phyloP scores from a whole-genome alignment of 2,888 invertebrate species.

The Polyommatus iphigenia region DNA sequence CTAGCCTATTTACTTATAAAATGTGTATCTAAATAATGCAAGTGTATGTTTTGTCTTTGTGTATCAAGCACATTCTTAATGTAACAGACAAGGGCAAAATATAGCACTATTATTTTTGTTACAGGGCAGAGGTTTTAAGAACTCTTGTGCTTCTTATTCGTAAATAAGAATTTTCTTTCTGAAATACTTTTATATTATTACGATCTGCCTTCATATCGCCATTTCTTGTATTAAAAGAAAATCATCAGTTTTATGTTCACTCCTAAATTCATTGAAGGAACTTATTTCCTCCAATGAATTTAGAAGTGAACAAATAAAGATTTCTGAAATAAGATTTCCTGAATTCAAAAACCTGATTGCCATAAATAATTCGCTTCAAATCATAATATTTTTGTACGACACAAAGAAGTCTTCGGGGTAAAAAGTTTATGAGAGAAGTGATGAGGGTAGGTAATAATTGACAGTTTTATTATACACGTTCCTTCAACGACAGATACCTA shows the following conservation, averaged over 20 bases:
- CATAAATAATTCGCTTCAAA: constrained; percentile 5
- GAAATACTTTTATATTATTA: too few species aligned
- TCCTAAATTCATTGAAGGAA: background rate
- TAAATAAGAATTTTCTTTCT: too few species aligned
- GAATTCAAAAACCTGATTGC: background rate
- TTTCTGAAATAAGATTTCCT: background rate
- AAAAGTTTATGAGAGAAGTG: constrained; percentile 36
- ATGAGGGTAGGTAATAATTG: constrained; percentile 40
- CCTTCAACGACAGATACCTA: background rate
- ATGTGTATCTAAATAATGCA: too few species aligned
- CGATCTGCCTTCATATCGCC: background rate
- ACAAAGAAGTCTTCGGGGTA: constrained; percentile 31
- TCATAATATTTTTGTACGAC: constrained; percentile 19
- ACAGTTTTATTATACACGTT: constrained; percentile 36
- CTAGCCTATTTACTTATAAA: too few species aligned
- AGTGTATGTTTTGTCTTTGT: too few species aligned
- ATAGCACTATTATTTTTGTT: too few species aligned
- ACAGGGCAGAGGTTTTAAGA: too few species aligned
- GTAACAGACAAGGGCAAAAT: too few species aligned
- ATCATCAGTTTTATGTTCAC: background rate
- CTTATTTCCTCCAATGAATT: too few species aligned
- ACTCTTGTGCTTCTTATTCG: too few species aligned
- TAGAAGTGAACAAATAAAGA: background rate
- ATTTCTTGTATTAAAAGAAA: background rate
- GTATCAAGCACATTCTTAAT: too few species aligned